Percentiles rank a stretch among this genome's conserved stretches.
phyloP scores from a whole-genome alignment of 2,888 invertebrate species.

The Synergus japonicus region DNA sequence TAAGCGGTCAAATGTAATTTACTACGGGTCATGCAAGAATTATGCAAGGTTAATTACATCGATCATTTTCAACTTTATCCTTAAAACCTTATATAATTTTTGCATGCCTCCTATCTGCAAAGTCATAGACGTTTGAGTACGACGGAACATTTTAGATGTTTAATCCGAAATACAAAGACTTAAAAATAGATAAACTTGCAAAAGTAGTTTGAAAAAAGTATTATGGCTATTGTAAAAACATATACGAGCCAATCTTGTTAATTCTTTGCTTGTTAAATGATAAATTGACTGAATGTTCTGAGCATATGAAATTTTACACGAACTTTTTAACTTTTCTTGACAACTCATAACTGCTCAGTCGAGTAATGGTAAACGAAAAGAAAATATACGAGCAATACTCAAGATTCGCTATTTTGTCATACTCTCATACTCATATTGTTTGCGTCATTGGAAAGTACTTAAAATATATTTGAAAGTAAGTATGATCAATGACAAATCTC shows the following conservation, averaged over 20 bases:
- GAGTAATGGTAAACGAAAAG: no score
- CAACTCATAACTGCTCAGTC: no score
- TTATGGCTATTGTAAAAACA: conserved; percentile 57
- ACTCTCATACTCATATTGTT: no score
- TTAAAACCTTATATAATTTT: no score
- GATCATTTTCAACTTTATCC: no score
- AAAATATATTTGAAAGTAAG: no score
- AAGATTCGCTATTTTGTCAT: no score
- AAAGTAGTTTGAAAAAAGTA: conserved; percentile 45
- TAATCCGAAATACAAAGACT: background rate
- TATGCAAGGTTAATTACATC: no score
- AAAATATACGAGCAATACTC: no score
- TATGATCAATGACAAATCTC: no score
- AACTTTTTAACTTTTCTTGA: no score
- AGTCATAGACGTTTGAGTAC: background rate
- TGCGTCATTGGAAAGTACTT: no score
- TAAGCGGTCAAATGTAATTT: background rate
- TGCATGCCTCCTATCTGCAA: background rate
- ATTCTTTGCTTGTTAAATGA: conserved; percentile 65
- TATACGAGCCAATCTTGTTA: conserved; percentile 64
- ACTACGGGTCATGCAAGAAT: background rate
- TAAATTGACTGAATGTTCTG: conserved; percentile 70
- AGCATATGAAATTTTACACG: conserved; percentile 49
- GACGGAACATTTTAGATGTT: background rate
- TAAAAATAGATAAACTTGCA: background rate